A percentile compares a stretch with the other conserved stretches of the same genome.
Conservation (phyloP, 2,888 invertebrate genomes). For the Ichneumoninae sp. region DNA sequence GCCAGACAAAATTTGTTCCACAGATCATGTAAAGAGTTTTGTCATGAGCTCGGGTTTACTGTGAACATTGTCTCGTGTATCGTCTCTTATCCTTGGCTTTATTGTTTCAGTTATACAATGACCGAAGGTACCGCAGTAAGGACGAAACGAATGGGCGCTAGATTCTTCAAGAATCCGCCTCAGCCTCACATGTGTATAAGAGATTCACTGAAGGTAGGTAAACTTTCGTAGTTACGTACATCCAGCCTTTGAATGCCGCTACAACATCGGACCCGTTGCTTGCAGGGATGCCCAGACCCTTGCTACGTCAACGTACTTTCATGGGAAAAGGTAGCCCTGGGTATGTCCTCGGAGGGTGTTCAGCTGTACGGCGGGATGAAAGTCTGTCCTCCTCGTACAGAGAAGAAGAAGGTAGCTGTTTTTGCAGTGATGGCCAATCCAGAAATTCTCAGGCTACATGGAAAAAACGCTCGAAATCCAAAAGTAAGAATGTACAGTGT, state of each 20-base stretch:
- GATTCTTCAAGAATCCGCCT: slow-evolving; percentile 90
- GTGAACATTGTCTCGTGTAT: neutral
- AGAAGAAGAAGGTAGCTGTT: slow-evolving; percentile 87
- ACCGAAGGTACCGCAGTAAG: slow-evolving; percentile 77
- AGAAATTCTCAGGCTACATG: slow-evolving; percentile 89
- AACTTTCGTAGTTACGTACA: neutral
- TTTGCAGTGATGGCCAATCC: slow-evolving; percentile 92
- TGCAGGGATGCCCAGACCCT: slow-evolving; percentile 79
- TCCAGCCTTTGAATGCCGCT: neutral
- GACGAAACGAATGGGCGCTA: slow-evolving; percentile 81
- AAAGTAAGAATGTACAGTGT: slow-evolving; percentile 83
- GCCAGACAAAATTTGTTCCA: neutral
- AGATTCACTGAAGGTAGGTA: slow-evolving; percentile 83
- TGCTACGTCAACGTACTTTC: slow-evolving; percentile 88
- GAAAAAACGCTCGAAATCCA: slow-evolving; percentile 88
- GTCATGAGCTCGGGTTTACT: neutral
- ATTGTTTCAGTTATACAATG: slow-evolving; percentile 75
- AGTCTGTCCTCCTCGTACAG: slow-evolving; percentile 87
- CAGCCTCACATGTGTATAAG: slow-evolving; percentile 90
- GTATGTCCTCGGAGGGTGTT: slow-evolving; percentile 88
- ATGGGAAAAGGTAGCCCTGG: slow-evolving; percentile 90
- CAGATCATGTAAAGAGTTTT: neutral
- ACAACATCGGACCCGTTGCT: neutral
- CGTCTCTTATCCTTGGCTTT: neutral
- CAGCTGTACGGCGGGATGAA: slow-evolving; percentile 91